Evolutionary conservation across 2,113 vertebrate genomes (phyloP).

Genomic region (Laterallus jamaicensis): DNA sequence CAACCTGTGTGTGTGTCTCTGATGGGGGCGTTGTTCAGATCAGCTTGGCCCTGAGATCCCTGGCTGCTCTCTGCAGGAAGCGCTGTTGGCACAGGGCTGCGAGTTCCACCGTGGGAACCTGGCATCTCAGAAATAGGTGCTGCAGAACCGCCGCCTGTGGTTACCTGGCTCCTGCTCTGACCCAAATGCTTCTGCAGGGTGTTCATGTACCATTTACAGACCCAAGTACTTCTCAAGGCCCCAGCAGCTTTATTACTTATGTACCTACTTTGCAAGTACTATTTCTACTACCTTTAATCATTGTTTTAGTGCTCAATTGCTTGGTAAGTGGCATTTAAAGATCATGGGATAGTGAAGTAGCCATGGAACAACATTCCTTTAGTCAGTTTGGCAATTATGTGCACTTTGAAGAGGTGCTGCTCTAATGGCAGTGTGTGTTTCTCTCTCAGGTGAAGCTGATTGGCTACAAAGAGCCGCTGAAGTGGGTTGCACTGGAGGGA

Average conservation of each 20-base stretch:
- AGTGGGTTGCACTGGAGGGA: slow-evolving; percentile 78
- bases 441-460: slow-evolving; percentile 82
- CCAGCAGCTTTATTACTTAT: not conserved
- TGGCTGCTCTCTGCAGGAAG: not conserved
- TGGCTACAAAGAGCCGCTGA: slow-evolving; percentile 78
- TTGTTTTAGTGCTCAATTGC: not conserved
- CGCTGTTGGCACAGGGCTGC: not conserved
- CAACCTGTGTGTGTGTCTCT: not conserved
- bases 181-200: not conserved
- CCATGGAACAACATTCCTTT: not conserved
- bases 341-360: not conserved
- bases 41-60: not conserved
- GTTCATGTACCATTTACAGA: not conserved
- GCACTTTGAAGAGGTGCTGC: not conserved
- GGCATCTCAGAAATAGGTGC: not conserved
- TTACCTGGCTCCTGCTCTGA: not conserved
- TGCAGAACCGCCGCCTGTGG: not conserved
- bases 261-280: not conserved
- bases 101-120: not conserved
- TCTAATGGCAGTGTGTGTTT: not conserved
- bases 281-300: not conserved
- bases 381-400: not conserved
- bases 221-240: not conserved
- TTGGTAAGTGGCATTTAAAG: not conserved
- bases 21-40: not conserved